Conservation (phyloP, 2,888 invertebrate genomes). For the Drosophila greeni region DNA sequence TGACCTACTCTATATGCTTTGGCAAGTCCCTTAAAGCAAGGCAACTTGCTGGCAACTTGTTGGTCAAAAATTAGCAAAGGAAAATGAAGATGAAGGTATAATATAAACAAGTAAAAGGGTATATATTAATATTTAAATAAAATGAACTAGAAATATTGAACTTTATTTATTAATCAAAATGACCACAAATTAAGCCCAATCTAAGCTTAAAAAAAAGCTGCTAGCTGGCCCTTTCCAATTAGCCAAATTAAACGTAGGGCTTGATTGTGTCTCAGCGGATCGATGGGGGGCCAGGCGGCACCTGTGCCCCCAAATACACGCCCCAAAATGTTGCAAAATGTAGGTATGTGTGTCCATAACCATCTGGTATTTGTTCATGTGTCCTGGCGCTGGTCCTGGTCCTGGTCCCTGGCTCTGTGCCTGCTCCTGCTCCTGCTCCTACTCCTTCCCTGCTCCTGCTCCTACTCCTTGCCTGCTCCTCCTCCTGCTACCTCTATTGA, state of each 20-base stretch:
- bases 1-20: not conserved
- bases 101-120: too few species aligned
- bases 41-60: constrained; percentile 5
- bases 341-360: constrained; percentile 7
- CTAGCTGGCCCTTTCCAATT: not conserved
- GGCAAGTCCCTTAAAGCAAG: not conserved
- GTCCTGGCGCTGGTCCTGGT: not conserved
- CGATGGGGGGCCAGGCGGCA: not conserved
- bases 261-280: constrained; percentile 11
- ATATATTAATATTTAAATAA: too few species aligned
- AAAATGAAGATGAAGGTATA: too few species aligned
- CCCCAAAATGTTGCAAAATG: constrained; percentile 4
- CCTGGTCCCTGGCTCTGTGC: not conserved
- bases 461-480: not conserved
- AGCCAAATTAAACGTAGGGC: constrained; percentile 7
- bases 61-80: too few species aligned
- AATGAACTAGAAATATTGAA: not conserved
- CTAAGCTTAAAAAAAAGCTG: not conserved
- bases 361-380: constrained; percentile 23
- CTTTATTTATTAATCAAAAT: not conserved
- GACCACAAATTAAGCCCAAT: not conserved
- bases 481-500: not conserved
- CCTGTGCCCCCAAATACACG: constrained; percentile 1
- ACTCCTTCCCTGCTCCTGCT: not conserved
- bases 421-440: not conserved